Evolutionary conservation across 2,797 vertebrate species (phyloP), one percentile per base, ranked within the genome.

Genomic region (Podarcis lilfordi): DNA sequence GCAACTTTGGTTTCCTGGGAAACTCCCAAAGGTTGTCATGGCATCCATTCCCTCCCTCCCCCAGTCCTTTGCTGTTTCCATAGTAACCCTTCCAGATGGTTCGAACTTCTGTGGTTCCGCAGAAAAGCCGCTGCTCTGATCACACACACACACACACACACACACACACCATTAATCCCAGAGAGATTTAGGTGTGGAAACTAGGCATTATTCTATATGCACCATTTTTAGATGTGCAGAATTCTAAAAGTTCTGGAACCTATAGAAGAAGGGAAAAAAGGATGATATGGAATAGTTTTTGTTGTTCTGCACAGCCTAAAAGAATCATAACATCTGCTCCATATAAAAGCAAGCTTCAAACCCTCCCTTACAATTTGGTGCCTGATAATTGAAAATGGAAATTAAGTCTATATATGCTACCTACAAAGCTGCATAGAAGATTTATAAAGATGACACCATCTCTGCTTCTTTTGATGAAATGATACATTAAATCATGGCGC

Each of bases 21-120:
- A 98, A 99, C 98, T 97, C 98, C 97, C 96, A 94, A 97, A 97
- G 97, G 98, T 98, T 98, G 96, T 98, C 97, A 98, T 98, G 97
- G 97, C 96, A 97, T 97, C 97, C 96, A 95, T 96, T 89, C 93
- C 94, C 94, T 95, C 96, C 96, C 95, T 93, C 96, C 94, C 92
- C 32, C 92, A 93, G 94, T 95, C 95, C 96, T 96, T 91, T 88
- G 94, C 94, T 86, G 94, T 97, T 97, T 97, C 97, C 92, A 91
- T 96, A 97, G 97, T 97, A 98, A 97, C 96, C 96, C 96, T 97
- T 98, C 97, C 97, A 97, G 97, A 98, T 98, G 97, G 95, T 98
- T 98, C 97, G 96, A 96, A 96, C 96, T 96, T 96, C 95, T 87
- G 74, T 85, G 93, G n/a, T 93, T 96, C 96, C 87, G 25, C 95